Percentiles rank a stretch among this genome's conserved stretches.
phyloP scores from a whole-genome alignment of 2,113 vertebrate species.

The Anhinga anhinga region DNA sequence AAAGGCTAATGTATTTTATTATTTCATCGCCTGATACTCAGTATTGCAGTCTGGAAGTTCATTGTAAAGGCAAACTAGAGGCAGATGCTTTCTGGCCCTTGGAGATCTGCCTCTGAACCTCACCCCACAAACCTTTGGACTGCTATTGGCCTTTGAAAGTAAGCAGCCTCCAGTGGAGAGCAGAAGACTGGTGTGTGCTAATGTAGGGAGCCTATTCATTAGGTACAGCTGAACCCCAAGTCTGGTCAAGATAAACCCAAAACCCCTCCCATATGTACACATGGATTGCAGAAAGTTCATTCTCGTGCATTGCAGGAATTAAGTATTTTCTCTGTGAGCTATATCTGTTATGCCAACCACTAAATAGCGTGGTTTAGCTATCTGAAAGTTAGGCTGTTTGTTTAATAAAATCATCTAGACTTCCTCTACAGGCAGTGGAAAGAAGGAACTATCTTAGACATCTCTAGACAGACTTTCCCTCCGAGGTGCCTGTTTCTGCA shows the following conservation, averaged over 20 bases:
- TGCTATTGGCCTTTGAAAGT: not conserved
- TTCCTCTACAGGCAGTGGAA: not conserved
- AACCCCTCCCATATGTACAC: not conserved
- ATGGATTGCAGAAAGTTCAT: not conserved
- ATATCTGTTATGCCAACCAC: not conserved
- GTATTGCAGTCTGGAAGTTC: not conserved
- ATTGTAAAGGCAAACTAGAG: not conserved
- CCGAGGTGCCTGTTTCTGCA: not conserved
- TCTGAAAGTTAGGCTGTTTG: not conserved
- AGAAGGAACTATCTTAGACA: not conserved
- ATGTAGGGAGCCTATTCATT: not conserved
- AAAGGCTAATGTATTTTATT: not conserved
- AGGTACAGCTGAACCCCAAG: not conserved
- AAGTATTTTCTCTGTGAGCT: not conserved
- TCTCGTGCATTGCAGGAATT: not conserved
- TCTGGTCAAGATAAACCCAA: not conserved
- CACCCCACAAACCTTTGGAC: not conserved
- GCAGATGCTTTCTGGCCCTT: not conserved
- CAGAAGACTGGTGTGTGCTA: not conserved
- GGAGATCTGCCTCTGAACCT: not conserved
- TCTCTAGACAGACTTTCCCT: not conserved
- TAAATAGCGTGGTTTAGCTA: not conserved
- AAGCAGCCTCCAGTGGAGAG: not conserved
- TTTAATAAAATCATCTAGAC: slow-evolving; percentile 1
- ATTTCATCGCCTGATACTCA: not conserved